phyloP scores from a whole-genome alignment of 2,888 invertebrate genomes.

The Fragum fragum region DNA sequence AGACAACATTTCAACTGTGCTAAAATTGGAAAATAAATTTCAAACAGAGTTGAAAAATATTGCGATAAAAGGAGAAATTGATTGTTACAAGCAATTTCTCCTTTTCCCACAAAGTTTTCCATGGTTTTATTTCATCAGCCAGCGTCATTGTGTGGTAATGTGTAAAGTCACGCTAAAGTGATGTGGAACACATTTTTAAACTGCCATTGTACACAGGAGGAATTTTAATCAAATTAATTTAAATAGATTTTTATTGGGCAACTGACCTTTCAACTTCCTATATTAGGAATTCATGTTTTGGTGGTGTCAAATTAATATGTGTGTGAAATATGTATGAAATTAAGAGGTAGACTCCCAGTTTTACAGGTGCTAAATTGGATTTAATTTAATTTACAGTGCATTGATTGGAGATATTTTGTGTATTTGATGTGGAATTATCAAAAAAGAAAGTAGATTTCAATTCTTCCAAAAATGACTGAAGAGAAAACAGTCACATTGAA shows the following conservation, averaged over 20 bases:
- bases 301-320: slow-evolving; percentile 1
- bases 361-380: slow-evolving; percentile 3
- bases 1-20: no score
- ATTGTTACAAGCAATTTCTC: no score
- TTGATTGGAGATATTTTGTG: slow-evolving; percentile 1
- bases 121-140: no score
- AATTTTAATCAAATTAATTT: background rate
- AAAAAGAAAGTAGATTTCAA: background rate
- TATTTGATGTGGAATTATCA: background rate
- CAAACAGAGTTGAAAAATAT: no score
- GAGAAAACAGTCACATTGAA: slow-evolving; percentile 54
- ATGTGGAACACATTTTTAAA: no score
- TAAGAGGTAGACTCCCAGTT: background rate
- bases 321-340: slow-evolving; percentile 6
- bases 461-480: slow-evolving; percentile 40
- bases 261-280: background rate
- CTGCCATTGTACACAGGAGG: background rate
- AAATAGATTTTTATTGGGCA: background rate
- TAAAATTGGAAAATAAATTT: no score
- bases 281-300: background rate
- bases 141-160: no score
- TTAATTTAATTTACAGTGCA: background rate
- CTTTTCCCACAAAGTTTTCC: no score
- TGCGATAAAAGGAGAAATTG: no score
- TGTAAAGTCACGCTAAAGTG: no score